Percentiles rank a stretch among this genome's conserved stretches.
Conservation (phyloP, 2,797 vertebrate species). For the Lerista edwardsae region DNA sequence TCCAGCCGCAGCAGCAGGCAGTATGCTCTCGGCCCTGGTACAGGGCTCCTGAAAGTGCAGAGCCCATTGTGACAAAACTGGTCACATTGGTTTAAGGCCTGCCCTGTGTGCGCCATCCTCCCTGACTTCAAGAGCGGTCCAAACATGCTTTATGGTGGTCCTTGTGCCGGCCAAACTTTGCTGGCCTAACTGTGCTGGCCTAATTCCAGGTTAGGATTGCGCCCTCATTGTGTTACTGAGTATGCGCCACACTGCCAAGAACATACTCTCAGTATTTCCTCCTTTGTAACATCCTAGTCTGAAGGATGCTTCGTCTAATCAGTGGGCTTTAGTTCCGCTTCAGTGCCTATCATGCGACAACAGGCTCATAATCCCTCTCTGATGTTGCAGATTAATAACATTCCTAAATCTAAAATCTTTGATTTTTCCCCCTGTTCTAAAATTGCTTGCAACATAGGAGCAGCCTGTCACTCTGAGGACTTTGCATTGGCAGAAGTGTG, state of each 20-base stretch:
- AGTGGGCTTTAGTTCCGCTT: conserved; percentile 27
- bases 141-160: no score
- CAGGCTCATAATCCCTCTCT: conserved; percentile 35
- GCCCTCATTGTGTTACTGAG: conserved; percentile 4
- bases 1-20: no score
- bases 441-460: not conserved
- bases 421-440: conserved; percentile 2
- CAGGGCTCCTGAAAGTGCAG: no score
- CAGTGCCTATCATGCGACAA: not conserved
- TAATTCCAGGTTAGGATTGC: no score
- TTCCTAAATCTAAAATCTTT: conserved; percentile 26
- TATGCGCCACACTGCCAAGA: conserved; percentile 11
- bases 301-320: conserved; percentile 26
- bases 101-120: no score
- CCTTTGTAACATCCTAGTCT: not conserved
- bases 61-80: no score
- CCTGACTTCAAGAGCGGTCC: no score
- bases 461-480: not conserved
- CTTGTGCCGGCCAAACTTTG: no score
- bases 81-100: no score
- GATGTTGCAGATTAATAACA: conserved; percentile 48
- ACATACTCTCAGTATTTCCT: not conserved
- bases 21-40: no score
- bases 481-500: not conserved
- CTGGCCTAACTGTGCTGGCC: no score